A percentile compares a stretch with the other conserved stretches of the same genome.
These are phyloP conservation scores for Charaxes varanes DNA, from an alignment of 1,140 invertebrate genomes.

Conservation along the genomic window DNA sequence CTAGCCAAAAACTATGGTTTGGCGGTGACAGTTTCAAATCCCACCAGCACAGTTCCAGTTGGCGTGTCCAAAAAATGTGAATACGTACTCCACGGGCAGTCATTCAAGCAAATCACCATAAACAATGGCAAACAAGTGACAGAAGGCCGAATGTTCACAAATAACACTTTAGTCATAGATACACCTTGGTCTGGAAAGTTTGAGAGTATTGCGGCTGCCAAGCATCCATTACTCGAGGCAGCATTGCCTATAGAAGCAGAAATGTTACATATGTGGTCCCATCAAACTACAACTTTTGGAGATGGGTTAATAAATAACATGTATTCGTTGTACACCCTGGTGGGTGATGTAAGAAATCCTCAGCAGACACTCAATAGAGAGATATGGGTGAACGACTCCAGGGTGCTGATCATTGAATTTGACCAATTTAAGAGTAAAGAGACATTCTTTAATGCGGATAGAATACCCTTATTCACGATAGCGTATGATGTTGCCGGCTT, in stretches of 20 bases:
- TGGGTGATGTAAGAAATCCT: constrained; percentile 87
- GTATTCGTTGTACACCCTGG: constrained; percentile 86
- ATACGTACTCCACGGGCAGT: constrained; percentile 74
- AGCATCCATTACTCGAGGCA: constrained; percentile 90
- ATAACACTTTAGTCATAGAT: constrained; percentile 83
- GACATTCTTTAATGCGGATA: constrained; percentile 90
- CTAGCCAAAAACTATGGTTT: constrained; percentile 84
- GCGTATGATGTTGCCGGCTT: constrained; percentile 91
- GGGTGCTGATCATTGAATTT: constrained; percentile 91
- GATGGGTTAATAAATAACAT: constrained; percentile 84
- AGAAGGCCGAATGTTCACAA: constrained; percentile 83
- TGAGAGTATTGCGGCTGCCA: constrained; percentile 83
- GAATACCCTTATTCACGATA: constrained; percentile 87
- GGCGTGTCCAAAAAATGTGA: constrained; percentile 75
- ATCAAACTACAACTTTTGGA: constrained; percentile 85
- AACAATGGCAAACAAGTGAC: constrained; percentile 79
- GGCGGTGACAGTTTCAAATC: constrained; percentile 80
- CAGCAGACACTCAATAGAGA: constrained; percentile 88
- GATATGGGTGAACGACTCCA: constrained; percentile 88
- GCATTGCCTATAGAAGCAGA: constrained; percentile 93
- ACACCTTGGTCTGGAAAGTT: constrained; percentile 82
- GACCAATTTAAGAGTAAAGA: constrained; percentile 91
- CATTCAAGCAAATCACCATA: constrained; percentile 74
- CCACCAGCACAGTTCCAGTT: constrained; percentile 62
- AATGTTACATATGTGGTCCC: constrained; percentile 91